phyloP scores from a whole-genome alignment of 2,797 vertebrate species.

The Micropoecilia bifurca region DNA sequence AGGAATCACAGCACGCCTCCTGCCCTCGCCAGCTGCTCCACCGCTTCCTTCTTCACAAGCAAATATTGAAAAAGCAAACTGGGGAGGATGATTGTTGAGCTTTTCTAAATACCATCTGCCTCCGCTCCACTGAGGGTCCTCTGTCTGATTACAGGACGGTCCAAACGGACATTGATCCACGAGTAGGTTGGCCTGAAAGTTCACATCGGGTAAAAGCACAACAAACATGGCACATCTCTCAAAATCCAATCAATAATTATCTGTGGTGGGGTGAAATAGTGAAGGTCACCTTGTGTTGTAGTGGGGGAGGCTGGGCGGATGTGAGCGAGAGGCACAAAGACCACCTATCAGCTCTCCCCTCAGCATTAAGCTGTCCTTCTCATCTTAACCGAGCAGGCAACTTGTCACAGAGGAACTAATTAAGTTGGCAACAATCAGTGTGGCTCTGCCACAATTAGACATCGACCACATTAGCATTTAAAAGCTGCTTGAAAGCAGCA shows the following conservation, averaged over 20 bases:
- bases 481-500: conserved; percentile 38
- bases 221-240: conserved; percentile 15
- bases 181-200: conserved; percentile 8
- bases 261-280: conserved; percentile 8
- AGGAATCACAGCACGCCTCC: conserved; percentile 4
- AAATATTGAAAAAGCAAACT: conserved; percentile 13
- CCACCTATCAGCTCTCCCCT: conserved; percentile 33
- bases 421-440: conserved; percentile 44
- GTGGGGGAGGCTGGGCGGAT: not conserved
- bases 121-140: conserved; percentile 3
- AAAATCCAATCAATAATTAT: conserved; percentile 36
- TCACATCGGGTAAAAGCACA: conserved; percentile 12
- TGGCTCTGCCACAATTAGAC: conserved; percentile 32
- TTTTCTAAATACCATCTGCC: conserved; percentile 9
- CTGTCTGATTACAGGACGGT: not conserved
- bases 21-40: conserved; percentile 15
- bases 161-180: conserved; percentile 23
- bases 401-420: conserved; percentile 70
- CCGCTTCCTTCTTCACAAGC: not conserved
- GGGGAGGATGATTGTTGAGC: conserved; percentile 1
- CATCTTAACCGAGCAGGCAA: conserved; percentile 40
- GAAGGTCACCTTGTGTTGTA: conserved; percentile 23
- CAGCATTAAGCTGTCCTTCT: conserved; percentile 52
- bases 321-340: conserved; percentile 34
- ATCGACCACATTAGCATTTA: conserved; percentile 48